Evolutionary conservation across 2,113 vertebrate species (phyloP).

Genomic region (Neoarius graeffei): DNA sequence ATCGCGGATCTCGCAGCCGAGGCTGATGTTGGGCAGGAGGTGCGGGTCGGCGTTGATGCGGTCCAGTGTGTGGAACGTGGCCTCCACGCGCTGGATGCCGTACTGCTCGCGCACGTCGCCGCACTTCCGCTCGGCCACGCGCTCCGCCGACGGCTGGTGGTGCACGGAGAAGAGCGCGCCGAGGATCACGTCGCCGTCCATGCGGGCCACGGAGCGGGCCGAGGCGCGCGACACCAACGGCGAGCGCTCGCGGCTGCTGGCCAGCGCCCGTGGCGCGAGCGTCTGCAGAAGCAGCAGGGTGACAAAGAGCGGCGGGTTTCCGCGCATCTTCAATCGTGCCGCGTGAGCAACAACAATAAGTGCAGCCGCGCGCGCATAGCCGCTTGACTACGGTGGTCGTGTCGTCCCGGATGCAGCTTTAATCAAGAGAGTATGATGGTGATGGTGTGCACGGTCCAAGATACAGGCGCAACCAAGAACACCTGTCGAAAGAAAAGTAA

Average conservation of each 20-base stretch:
- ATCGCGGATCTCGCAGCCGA: slow-evolving; percentile 97
- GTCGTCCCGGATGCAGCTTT: slow-evolving; percentile 58
- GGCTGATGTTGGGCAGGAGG: slow-evolving; percentile 93
- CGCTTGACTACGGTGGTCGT: slow-evolving; percentile 39
- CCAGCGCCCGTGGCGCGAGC: not conserved
- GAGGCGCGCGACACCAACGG: slow-evolving; percentile 73
- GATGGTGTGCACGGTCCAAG: slow-evolving; percentile 48
- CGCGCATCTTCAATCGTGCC: slow-evolving; percentile 82
- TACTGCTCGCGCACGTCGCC: slow-evolving; percentile 98
- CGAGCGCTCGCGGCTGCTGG: slow-evolving; percentile 51
- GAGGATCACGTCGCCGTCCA: slow-evolving; percentile 97
- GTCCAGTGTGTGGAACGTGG: slow-evolving; percentile 98
- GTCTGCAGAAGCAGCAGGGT: slow-evolving; percentile 36
- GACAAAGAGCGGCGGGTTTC: slow-evolving; percentile 70
- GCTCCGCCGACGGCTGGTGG: slow-evolving; percentile 95
- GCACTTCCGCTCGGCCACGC: slow-evolving; percentile 95
- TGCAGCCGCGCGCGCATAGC: slow-evolving; percentile 63
- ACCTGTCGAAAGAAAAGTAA: slow-evolving; percentile 56
- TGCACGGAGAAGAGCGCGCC: slow-evolving; percentile 98
- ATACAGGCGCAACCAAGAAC: slow-evolving; percentile 55
- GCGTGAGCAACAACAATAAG: slow-evolving; percentile 46
- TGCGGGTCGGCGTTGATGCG: slow-evolving; percentile 90
- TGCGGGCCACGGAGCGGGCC: slow-evolving; percentile 89
- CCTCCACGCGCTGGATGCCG: slow-evolving; percentile 97
- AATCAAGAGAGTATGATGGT: slow-evolving; percentile 58